Evolutionary conservation across 2,888 invertebrate genomes (phyloP), one percentile per base, ranked within the genome.

Genomic region (Tenthredo mesomela): DNA sequence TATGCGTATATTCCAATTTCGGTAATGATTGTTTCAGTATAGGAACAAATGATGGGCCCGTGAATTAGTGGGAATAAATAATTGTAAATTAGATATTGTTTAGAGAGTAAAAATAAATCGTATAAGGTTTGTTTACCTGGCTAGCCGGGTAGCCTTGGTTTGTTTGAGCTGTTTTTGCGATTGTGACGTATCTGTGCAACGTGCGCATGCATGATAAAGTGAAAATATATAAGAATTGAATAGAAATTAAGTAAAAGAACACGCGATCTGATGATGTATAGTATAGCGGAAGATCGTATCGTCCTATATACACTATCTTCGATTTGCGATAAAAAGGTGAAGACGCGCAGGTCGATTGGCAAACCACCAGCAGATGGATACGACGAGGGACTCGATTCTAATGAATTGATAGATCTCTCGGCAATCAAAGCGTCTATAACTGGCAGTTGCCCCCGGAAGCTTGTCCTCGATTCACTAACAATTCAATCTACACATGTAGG

Each of bases 361-460:
- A 77, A 54, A 77, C 18, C 50, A 54, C 50, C 77, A 77, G 40
- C 18, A 33, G 33, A 77, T 73, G 43, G 25, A 77, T 54, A 54
- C 25, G 9, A 10, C 25, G 47, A 77, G 50, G 29, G 25, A 50
- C 77, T 47, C 61, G 80, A 80, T 40, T 80, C 37, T 80, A 61
- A 61, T 21, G 58, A 80, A 80, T 80, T 77, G 77, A 77, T 54
- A 77, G 50, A 77, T 77, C 77, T 77, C 77, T 21, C 37, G 40
- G 61, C 80, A 80, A 80, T 80, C 80, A 80, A 61, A 78, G 77
- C 77, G 78, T 58, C 61, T 61, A 40, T 80, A 80, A 80, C 80
- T 21, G 58, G 80, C 80, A 80, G 61, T 80, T 80, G 80, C 80
- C 80, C 80, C 80, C 80, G 80, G 80, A 80, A 80, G 80, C 21